A percentile compares a stretch with the other conserved stretches of the same genome.
Conservation (phyloP, 2,797 vertebrate genomes). For the Erpetoichthys calabaricus region DNA sequence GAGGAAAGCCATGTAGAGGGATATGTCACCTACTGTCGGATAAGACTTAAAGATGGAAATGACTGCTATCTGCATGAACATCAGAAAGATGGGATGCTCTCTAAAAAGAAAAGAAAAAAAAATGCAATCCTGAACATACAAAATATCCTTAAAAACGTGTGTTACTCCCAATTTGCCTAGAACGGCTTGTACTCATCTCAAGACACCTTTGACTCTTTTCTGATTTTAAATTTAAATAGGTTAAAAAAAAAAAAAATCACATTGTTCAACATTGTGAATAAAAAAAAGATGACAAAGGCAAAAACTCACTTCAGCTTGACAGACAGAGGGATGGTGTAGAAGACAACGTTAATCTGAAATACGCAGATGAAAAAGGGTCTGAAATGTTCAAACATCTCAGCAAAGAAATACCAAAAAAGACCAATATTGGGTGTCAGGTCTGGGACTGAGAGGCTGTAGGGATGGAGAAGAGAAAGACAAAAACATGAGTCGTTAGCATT, state of each 20-base stretch:
- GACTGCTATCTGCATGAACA: slow-evolving; percentile 88
- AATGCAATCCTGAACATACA: background rate
- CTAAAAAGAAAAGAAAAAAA: slow-evolving; percentile 34
- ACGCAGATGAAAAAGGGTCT: slow-evolving; percentile 94
- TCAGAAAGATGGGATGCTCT: slow-evolving; percentile 89
- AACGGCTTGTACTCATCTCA: too few relatives aligned
- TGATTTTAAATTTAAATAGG: background rate
- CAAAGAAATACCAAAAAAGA: slow-evolving; percentile 98
- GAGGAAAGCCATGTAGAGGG: slow-evolving; percentile 88
- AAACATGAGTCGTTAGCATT: background rate
- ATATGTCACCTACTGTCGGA: slow-evolving; percentile 83
- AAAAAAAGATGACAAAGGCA: background rate
- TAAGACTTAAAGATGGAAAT: slow-evolving; percentile 97
- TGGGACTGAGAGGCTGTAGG: slow-evolving; percentile 76
- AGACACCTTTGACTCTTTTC: background rate
- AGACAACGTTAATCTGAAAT: slow-evolving; percentile 96
- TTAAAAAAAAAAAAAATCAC: background rate
- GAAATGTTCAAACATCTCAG: slow-evolving; percentile 98
- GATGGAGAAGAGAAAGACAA: background rate
- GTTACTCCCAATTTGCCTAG: too few relatives aligned
- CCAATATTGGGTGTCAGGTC: slow-evolving; percentile 95
- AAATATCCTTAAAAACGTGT: background rate
- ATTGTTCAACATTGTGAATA: background rate
- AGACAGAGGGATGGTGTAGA: slow-evolving; percentile 90
- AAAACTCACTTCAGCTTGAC: slow-evolving; percentile 83